These are phyloP conservation scores for Euplagia quadripunctaria DNA, from an alignment of 2,888 invertebrate genomes.

Conservation along the genomic window DNA sequence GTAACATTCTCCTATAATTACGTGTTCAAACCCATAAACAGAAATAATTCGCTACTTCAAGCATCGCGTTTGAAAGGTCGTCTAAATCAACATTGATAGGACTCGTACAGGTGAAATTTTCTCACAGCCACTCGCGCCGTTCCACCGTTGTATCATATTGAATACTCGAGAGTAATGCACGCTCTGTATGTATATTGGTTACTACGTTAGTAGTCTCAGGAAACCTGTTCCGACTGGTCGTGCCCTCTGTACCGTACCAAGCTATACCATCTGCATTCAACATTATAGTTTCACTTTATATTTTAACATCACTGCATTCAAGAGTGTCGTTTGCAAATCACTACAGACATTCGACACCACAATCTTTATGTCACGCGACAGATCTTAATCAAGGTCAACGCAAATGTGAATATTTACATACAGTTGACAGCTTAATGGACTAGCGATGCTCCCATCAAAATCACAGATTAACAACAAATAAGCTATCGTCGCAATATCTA, in stretches of 20 bases:
- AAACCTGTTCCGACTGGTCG: slow-evolving; percentile 80
- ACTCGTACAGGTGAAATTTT: slow-evolving; percentile 81
- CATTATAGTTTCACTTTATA: slow-evolving; percentile 80
- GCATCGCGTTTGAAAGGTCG: slow-evolving; percentile 45
- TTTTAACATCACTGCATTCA: slow-evolving; percentile 68
- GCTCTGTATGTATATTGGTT: slow-evolving; percentile 84
- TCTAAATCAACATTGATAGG: slow-evolving; percentile 64
- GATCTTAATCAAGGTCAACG: slow-evolving; percentile 54
- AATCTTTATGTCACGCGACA: slow-evolving; percentile 35
- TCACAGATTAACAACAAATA: slow-evolving; percentile 55
- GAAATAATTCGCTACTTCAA: slow-evolving; percentile 29
- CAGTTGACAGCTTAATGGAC: slow-evolving; percentile 66
- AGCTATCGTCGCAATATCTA: slow-evolving; percentile 47
- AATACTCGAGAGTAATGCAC: slow-evolving; percentile 65
- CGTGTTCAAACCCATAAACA: slow-evolving; percentile 19
- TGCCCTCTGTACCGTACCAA: slow-evolving; percentile 82
- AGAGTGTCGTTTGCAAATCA: slow-evolving; percentile 44
- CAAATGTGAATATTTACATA: slow-evolving; percentile 57
- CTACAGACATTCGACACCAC: slow-evolving; percentile 21
- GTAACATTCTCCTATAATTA: slow-evolving; percentile 18
- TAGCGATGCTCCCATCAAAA: slow-evolving; percentile 55
- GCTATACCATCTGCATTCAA: slow-evolving; percentile 70
- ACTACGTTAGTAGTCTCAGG: slow-evolving; percentile 81
- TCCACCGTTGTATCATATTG: slow-evolving; percentile 70
- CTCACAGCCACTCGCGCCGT: slow-evolving; percentile 73